phyloP scores from a whole-genome alignment of 2,113 vertebrate species.

The Etia nguti region DNA sequence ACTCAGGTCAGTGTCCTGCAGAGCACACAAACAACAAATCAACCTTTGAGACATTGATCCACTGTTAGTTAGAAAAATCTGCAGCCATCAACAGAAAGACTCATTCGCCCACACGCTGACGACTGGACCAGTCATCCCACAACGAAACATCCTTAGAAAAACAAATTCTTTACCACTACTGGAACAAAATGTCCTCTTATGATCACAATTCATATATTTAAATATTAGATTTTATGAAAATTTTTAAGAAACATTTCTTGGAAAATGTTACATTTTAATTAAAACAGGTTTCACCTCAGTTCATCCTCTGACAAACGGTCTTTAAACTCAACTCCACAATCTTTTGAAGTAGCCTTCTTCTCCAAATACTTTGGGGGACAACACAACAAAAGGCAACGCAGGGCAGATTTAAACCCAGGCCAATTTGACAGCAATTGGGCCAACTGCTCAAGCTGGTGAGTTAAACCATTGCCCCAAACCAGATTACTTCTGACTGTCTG shows the following conservation, averaged over 20 bases:
- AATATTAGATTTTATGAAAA: not conserved
- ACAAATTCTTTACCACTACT: not conserved
- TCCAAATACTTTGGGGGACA: not conserved
- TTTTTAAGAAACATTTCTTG: not conserved
- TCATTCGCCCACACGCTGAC: not conserved
- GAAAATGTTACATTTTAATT: not conserved
- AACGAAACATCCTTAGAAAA: not conserved
- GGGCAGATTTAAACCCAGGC: not conserved
- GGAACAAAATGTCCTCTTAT: not conserved
- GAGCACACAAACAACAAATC: constrained; percentile 28
- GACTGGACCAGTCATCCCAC: not conserved
- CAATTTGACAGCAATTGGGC: not conserved
- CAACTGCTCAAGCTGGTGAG: not conserved
- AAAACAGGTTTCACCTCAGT: not conserved
- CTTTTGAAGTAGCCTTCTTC: not conserved
- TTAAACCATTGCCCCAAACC: not conserved
- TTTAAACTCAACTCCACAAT: not conserved
- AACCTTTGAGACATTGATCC: constrained; percentile 75
- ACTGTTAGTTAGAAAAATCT: not conserved
- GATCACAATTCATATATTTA: not conserved
- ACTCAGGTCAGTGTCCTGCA: constrained; percentile 63
- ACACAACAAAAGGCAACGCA: not conserved
- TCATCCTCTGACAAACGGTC: not conserved
- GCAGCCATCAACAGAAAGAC: not conserved
- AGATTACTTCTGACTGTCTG: not conserved